Conservation (phyloP, 1,140 invertebrate genomes). For the Bombus difficillimus region DNA sequence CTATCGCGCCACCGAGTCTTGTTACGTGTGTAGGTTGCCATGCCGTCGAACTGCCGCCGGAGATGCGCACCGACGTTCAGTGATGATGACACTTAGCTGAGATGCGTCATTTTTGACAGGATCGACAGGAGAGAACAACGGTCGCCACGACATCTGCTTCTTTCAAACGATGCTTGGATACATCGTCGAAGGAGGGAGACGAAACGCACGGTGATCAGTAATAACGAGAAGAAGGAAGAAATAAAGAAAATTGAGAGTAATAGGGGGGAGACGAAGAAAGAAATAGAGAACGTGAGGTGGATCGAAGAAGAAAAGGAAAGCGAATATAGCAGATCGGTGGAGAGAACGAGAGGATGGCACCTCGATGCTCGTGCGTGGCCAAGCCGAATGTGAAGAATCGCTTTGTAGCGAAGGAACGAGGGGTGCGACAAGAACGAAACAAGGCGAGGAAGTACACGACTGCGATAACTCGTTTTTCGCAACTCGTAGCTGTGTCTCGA, state of each 20-base stretch:
- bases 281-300: background rate
- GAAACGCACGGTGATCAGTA: slow-evolving; percentile 32
- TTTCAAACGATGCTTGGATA: slow-evolving; percentile 20
- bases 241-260: background rate
- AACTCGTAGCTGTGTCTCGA: slow-evolving; percentile 1
- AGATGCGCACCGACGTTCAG: slow-evolving; percentile 38
- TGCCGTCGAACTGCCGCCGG: slow-evolving; percentile 45
- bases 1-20: slow-evolving; percentile 44
- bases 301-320: background rate
- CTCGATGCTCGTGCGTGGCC: slow-evolving; percentile 17
- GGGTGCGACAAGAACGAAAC: slow-evolving; percentile 17
- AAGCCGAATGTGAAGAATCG: slow-evolving; percentile 35
- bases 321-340: background rate
- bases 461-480: slow-evolving; percentile 20
- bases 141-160: slow-evolving; percentile 37
- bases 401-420: slow-evolving; percentile 25
- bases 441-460: slow-evolving; percentile 21
- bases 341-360: slow-evolving; percentile 38
- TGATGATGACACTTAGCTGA: slow-evolving; percentile 40
- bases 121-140: background rate
- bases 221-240: background rate
- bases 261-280: background rate
- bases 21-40: slow-evolving; percentile 31
- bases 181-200: background rate
- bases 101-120: slow-evolving; percentile 18